Percentiles rank a stretch among this genome's conserved stretches.
Evolutionary conservation across 2,797 vertebrate genomes (phyloP).

Genomic region (Muraenolepis orangiensis): DNA sequence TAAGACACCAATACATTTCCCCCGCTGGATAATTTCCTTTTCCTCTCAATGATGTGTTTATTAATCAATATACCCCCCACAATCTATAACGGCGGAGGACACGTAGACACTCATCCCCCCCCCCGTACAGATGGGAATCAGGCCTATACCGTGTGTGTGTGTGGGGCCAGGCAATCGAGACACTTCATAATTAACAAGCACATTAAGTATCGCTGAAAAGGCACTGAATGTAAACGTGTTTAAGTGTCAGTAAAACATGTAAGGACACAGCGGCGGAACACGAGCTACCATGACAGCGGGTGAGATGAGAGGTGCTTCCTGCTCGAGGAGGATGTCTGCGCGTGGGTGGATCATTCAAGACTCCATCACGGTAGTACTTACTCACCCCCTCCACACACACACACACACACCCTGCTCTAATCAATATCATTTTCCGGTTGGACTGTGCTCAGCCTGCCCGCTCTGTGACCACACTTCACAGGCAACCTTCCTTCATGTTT

Average conservation of each 20-base stretch:
- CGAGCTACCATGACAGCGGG: too few species aligned
- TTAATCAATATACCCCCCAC: background rate
- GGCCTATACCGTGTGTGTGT: too few species aligned
- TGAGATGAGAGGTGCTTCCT: background rate
- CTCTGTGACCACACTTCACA: background rate
- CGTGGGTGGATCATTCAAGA: background rate
- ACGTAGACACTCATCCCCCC: background rate
- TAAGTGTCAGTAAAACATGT: background rate
- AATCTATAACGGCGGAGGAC: background rate
- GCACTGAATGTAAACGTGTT: background rate
- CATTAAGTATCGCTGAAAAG: background rate
- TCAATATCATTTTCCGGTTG: background rate
- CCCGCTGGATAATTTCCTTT: background rate
- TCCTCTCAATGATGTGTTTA: background rate
- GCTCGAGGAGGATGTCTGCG: background rate
- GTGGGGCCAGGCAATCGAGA: background rate
- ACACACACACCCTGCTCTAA: background rate
- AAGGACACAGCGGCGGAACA: too few species aligned
- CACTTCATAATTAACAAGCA: background rate
- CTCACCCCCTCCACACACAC: background rate
- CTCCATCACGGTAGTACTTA: background rate
- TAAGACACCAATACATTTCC: background rate
- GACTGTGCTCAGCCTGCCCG: background rate
- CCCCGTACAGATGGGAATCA: background rate
- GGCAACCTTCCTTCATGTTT: background rate